A percentile compares a stretch with the other conserved stretches of the same genome.
Conservation (phyloP, 92 coral and sea anemone genomes). For the Isaurus tuberculatus region DNA sequence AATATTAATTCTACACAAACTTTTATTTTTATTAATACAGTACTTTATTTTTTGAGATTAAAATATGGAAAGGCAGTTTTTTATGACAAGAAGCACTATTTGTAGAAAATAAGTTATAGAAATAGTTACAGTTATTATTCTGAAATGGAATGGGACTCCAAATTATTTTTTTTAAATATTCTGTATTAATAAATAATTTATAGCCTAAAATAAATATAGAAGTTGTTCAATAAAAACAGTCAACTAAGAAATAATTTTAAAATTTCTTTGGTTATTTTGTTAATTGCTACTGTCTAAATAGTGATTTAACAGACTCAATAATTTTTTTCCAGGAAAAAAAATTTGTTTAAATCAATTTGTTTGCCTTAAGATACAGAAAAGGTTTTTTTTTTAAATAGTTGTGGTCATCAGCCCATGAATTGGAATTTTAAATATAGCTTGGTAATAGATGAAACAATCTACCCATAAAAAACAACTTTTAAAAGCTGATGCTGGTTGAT, state of each 20-base stretch:
- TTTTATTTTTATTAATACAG: too few relatives aligned
- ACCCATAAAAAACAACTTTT: too few relatives aligned
- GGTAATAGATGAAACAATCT: background rate
- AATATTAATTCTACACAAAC: too few relatives aligned
- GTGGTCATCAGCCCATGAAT: too few relatives aligned
- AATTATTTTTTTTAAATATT: background rate
- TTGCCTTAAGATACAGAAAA: too few relatives aligned
- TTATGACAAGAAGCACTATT: slow-evolving; percentile 16
- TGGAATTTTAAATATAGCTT: background rate
- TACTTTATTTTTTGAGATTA: too few relatives aligned
- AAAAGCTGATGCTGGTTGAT: too few relatives aligned
- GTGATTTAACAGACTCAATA: background rate
- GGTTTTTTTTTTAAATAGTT: too few relatives aligned
- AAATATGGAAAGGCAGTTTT: background rate
- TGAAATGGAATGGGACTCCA: slow-evolving; percentile 11
- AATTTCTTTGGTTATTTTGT: slow-evolving; percentile 11
- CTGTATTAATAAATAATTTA: background rate
- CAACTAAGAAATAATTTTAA: background rate
- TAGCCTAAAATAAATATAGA: too few relatives aligned
- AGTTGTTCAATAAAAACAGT: slow-evolving; percentile 15
- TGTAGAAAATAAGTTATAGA: slow-evolving; percentile 15
- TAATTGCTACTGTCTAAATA: background rate
- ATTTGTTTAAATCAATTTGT: background rate
- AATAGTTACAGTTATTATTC: slow-evolving; percentile 22
- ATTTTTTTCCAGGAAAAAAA: background rate